A percentile compares a stretch with the other conserved stretches of the same genome.
Evolutionary conservation across 2,797 vertebrate genomes (phyloP).

Genomic region (Ibycter americanus): DNA sequence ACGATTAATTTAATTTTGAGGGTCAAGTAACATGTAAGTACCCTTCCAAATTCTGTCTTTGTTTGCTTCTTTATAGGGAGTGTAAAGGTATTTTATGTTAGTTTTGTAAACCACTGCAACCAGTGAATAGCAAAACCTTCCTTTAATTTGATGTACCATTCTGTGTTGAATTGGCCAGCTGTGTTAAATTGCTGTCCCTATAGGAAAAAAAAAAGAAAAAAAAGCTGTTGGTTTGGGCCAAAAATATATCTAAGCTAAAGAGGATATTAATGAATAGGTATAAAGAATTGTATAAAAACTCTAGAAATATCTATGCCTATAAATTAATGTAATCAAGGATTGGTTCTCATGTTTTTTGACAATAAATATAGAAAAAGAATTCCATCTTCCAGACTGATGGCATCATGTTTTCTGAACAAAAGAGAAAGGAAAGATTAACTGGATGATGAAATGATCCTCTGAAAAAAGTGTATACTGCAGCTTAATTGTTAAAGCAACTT

Average conservation of each 20-base stretch:
- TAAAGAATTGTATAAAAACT: background rate
- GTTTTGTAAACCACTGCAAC: background rate
- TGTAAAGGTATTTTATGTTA: background rate
- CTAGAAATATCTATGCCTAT: background rate
- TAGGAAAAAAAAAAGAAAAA: background rate
- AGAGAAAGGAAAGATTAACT: background rate
- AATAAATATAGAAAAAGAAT: background rate
- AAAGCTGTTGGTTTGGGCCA: rapidly evolving
- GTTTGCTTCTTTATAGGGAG: background rate
- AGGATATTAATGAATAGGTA: background rate
- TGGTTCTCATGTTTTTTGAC: background rate
- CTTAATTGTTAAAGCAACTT: background rate
- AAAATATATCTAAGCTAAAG: background rate
- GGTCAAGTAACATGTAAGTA: background rate
- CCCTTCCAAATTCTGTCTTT: background rate
- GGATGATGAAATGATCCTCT: background rate
- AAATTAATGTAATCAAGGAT: background rate
- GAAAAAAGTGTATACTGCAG: background rate
- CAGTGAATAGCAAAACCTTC: background rate
- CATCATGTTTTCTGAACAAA: background rate
- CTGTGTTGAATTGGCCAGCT: background rate
- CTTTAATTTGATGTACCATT: background rate
- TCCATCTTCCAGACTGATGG: background rate
- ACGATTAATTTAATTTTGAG: background rate
- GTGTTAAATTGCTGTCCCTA: background rate